phyloP scores from a whole-genome alignment of 23 tunicate species.

The Halocynthia aurantium region DNA sequence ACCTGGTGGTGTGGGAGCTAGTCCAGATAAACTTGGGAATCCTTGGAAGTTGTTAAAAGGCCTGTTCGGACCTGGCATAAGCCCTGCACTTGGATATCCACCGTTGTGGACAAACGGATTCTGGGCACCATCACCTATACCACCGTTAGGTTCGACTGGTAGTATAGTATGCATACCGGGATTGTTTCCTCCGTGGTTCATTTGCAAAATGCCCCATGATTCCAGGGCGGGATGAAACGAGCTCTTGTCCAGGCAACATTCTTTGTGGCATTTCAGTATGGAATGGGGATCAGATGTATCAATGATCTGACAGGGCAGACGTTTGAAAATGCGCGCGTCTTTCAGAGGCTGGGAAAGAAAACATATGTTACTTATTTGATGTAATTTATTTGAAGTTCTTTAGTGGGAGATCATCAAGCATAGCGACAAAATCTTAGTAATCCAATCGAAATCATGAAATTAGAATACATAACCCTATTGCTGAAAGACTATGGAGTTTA shows the following conservation, averaged over 20 bases:
- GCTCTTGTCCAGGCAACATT: conserved; percentile 20
- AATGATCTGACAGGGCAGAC: conserved; percentile 34
- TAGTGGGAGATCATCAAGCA: too few species aligned
- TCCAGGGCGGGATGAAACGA: not conserved
- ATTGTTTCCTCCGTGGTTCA: not conserved
- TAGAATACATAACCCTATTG: too few species aligned
- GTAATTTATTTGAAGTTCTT: too few species aligned
- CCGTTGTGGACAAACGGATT: not conserved
- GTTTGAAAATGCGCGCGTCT: conserved; percentile 23
- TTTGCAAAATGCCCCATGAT: not conserved
- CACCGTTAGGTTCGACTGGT: not conserved
- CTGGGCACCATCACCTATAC: not conserved
- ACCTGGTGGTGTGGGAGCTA: not conserved
- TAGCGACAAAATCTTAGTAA: too few species aligned
- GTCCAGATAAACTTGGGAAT: conserved; percentile 1
- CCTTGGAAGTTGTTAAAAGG: not conserved
- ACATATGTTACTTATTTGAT: too few species aligned
- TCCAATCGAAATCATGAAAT: too few species aligned
- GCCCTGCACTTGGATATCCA: not conserved
- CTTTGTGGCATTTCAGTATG: conserved; percentile 4
- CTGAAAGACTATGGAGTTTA: too few species aligned
- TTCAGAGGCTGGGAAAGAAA: conserved; percentile 7
- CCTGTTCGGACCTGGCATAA: not conserved
- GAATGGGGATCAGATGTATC: conserved; percentile 13
- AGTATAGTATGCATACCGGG: not conserved